phyloP scores from a whole-genome alignment of 2,113 vertebrate genomes.

The Hydrochoerus hydrochaeris region DNA sequence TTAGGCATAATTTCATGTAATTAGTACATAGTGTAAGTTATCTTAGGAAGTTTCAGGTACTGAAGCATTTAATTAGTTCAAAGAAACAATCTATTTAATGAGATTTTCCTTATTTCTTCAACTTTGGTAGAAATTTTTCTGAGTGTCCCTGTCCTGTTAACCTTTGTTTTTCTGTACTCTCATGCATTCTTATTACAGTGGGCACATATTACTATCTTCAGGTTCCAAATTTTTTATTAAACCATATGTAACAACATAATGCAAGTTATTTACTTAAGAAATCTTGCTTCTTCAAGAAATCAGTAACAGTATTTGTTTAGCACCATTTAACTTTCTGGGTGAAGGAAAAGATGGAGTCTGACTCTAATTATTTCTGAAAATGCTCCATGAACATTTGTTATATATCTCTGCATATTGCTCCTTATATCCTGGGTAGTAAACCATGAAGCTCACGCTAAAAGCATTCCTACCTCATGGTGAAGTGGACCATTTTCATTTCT shows the following conservation, averaged over 20 bases:
- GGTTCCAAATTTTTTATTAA: not conserved
- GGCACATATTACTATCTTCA: not conserved
- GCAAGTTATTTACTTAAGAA: not conserved
- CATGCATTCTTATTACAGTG: not conserved
- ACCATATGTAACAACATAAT: not conserved
- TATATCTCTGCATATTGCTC: not conserved
- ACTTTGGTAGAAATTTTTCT: not conserved
- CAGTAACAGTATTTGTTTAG: not conserved
- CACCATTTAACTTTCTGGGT: not conserved
- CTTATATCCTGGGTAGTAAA: not conserved
- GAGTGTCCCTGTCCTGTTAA: not conserved
- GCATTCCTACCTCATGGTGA: not conserved
- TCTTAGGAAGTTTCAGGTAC: constrained; percentile 21
- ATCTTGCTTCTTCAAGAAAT: not conserved
- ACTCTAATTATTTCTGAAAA: not conserved
- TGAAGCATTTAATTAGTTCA: constrained; percentile 19
- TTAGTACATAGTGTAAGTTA: constrained; percentile 6
- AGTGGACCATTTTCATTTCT: not conserved
- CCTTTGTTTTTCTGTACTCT: not conserved
- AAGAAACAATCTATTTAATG: not conserved
- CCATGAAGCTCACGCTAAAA: not conserved
- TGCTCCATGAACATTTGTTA: too few relatives aligned
- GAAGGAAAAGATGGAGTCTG: not conserved
- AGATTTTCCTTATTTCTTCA: not conserved
- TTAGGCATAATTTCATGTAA: not conserved